These are phyloP conservation scores for Botia almorhae DNA, from an alignment of 2,797 vertebrate species.

Conservation along the genomic window DNA sequence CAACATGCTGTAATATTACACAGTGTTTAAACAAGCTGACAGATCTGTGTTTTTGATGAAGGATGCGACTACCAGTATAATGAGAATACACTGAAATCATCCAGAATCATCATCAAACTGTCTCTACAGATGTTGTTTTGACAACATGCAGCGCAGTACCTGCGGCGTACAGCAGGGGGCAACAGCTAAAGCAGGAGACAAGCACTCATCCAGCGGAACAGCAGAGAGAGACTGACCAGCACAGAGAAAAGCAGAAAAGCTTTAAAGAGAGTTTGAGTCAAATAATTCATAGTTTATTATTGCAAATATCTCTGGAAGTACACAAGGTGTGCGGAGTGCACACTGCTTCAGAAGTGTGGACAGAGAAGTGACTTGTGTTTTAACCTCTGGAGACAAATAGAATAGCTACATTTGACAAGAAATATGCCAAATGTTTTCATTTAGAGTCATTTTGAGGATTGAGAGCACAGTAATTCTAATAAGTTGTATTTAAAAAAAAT, in stretches of 20 bases:
- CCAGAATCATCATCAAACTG: neutral
- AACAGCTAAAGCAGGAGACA: slow-evolving; percentile 70
- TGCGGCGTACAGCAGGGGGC: slow-evolving; percentile 72
- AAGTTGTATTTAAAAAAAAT: too few species aligned
- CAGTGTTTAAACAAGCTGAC: too few species aligned
- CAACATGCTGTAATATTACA: neutral
- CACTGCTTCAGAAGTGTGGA: too few species aligned
- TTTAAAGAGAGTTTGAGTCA: neutral
- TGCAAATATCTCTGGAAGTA: neutral
- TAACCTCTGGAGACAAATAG: too few species aligned
- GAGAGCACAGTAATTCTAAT: too few species aligned
- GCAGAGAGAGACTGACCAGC: slow-evolving; percentile 74
- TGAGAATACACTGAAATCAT: neutral
- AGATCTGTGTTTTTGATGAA: too few species aligned
- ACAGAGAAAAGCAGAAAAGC: neutral
- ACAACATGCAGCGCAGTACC: slow-evolving; percentile 67
- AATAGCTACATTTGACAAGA: too few species aligned
- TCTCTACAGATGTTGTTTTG: neutral
- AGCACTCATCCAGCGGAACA: slow-evolving; percentile 73
- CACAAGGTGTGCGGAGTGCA: neutral
- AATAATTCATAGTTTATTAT: neutral
- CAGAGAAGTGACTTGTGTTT: too few species aligned
- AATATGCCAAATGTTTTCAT: too few species aligned
- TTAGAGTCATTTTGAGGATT: too few species aligned
- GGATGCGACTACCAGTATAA: too few species aligned